Conservation (phyloP, 2,888 invertebrate genomes). For the Diploptera punctata region DNA sequence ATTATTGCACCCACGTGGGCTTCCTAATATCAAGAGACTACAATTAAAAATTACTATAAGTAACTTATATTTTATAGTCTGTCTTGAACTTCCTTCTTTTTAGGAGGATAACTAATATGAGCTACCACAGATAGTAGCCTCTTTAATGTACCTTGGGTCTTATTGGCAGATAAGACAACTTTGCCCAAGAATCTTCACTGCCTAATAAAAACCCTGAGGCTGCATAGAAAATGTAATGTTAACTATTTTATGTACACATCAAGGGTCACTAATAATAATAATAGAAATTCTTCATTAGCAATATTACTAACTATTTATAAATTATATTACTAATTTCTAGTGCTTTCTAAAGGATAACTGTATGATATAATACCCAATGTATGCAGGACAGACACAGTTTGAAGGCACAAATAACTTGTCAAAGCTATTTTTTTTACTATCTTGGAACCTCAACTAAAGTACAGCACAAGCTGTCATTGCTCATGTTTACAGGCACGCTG, state of each 20-base stretch:
- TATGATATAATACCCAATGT: background rate
- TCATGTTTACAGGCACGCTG: too few relatives aligned
- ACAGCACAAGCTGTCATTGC: too few relatives aligned
- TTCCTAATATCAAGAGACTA: slow-evolving; percentile 30
- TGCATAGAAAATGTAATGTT: background rate
- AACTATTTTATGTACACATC: background rate
- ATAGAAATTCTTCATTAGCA: background rate
- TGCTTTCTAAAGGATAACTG: background rate
- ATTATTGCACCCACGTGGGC: slow-evolving; percentile 28
- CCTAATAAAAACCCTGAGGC: background rate
- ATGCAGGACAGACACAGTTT: too few relatives aligned
- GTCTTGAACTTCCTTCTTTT: slow-evolving; percentile 20
- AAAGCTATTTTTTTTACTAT: too few relatives aligned
- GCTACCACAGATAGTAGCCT: slow-evolving; percentile 8
- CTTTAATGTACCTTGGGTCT: background rate
- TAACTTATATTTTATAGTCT: background rate
- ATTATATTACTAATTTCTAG: background rate
- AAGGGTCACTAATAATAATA: background rate
- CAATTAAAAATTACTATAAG: background rate
- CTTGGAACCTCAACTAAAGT: too few relatives aligned
- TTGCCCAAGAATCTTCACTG: background rate
- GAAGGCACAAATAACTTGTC: too few relatives aligned
- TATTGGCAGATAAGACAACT: background rate
- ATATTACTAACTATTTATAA: background rate
- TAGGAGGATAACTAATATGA: background rate